Conservation (phyloP, 2,797 vertebrate genomes). For the Sandelia bainsii region DNA sequence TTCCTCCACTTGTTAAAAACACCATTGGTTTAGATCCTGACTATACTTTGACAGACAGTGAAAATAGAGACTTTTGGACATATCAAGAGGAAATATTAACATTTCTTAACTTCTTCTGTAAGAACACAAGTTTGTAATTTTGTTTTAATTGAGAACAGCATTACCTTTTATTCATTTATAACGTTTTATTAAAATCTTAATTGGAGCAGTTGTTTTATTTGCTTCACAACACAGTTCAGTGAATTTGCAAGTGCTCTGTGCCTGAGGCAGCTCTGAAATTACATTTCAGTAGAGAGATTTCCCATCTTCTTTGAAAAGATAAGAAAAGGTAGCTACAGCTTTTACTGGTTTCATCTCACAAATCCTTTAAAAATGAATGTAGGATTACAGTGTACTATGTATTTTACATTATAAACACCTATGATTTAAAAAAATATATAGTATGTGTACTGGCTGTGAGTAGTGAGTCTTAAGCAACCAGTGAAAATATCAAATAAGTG, state of each 20-base stretch:
- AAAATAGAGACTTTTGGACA: neutral
- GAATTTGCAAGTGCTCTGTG: slow-evolving; percentile 56
- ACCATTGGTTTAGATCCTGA: neutral
- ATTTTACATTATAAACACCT: slow-evolving; percentile 38
- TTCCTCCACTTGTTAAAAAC: neutral
- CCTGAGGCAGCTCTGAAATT: slow-evolving; percentile 56
- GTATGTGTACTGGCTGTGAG: slow-evolving; percentile 10
- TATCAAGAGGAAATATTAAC: too few relatives aligned
- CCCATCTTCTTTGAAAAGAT: slow-evolving; percentile 25
- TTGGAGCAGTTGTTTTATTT: slow-evolving; percentile 64
- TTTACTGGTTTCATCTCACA: slow-evolving; percentile 24
- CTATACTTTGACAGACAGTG: neutral
- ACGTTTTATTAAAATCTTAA: too few relatives aligned
- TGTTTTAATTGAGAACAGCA: too few relatives aligned
- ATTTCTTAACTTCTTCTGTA: too few relatives aligned
- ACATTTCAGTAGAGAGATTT: slow-evolving; percentile 39
- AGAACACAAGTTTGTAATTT: too few relatives aligned
- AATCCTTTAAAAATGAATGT: slow-evolving; percentile 38
- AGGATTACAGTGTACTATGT: slow-evolving; percentile 23
- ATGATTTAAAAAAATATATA: slow-evolving; percentile 17
- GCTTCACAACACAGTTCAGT: slow-evolving; percentile 51
- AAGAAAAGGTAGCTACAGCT: slow-evolving; percentile 17
- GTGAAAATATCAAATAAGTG: slow-evolving; percentile 20
- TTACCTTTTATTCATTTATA: too few relatives aligned
- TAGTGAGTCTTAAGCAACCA: slow-evolving; percentile 35